Conservation (phyloP, 2,888 invertebrate genomes). For the Drosophila peninsularis region DNA sequence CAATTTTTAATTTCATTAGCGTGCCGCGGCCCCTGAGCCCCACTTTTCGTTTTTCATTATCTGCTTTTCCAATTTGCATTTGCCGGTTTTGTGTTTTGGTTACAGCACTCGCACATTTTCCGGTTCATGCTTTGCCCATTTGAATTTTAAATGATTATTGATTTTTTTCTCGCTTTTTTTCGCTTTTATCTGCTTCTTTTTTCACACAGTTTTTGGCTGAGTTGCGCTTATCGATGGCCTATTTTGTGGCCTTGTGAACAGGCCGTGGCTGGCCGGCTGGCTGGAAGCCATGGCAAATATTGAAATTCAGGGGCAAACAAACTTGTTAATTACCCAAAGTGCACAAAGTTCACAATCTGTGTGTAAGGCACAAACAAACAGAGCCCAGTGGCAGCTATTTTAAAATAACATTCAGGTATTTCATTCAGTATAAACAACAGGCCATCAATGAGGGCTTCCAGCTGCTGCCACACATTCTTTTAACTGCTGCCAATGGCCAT, state of each 20-base stretch:
- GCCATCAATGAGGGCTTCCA: constrained; percentile 18
- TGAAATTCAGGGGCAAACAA: constrained; percentile 66
- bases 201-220: constrained; percentile 9
- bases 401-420: constrained; percentile 21
- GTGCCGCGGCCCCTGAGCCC: constrained; percentile 49
- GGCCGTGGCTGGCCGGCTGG: constrained; percentile 1
- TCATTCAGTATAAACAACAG: constrained; percentile 32
- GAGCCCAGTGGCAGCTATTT: constrained; percentile 11
- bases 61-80: constrained; percentile 79
- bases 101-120: constrained; percentile 67
- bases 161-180: constrained; percentile 44
- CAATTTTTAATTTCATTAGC: constrained; percentile 81
- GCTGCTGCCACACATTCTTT: constrained; percentile 12
- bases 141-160: constrained; percentile 77
- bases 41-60: constrained; percentile 72
- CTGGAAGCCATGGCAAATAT: constrained; percentile 11
- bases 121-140: constrained; percentile 75
- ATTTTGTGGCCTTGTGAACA: constrained; percentile 46
- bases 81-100: constrained; percentile 58
- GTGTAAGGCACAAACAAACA: constrained; percentile 37
- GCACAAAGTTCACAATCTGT: constrained; percentile 46
- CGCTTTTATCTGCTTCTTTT: constrained; percentile 1
- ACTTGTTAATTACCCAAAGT: constrained; percentile 67
- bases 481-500: constrained; percentile 3
- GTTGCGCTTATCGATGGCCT: constrained; percentile 39